Percentiles rank a stretch among this genome's conserved stretches.
phyloP scores from a whole-genome alignment of 2,888 invertebrate species.

The Drosophila borealis region DNA sequence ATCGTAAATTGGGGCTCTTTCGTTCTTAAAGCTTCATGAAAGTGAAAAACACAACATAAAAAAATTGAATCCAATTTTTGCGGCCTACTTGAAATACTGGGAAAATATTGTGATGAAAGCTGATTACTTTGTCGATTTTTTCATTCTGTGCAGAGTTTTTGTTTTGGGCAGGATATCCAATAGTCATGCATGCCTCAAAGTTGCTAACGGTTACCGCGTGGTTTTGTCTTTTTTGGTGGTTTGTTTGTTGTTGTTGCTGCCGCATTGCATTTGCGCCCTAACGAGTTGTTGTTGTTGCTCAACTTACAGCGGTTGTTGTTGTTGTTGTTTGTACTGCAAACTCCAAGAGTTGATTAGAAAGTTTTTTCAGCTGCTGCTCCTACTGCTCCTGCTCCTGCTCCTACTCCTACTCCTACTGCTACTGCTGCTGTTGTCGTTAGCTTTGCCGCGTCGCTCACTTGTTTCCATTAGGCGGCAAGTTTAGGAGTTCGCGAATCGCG shows the following conservation, averaged over 20 bases:
- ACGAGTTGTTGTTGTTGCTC: slow-evolving; percentile 38
- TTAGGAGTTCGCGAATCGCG: slow-evolving; percentile 51
- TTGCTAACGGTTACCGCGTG: neutral
- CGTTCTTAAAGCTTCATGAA: too few relatives aligned
- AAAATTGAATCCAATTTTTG: too few relatives aligned
- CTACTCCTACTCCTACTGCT: neutral
- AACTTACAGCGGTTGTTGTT: slow-evolving; percentile 24
- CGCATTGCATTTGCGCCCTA: slow-evolving; percentile 60
- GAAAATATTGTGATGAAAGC: too few relatives aligned
- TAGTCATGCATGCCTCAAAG: neutral
- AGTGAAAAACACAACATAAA: too few relatives aligned
- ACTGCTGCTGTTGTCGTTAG: slow-evolving; percentile 31
- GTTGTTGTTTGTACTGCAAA: slow-evolving; percentile 42
- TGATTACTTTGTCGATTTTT: too few relatives aligned
- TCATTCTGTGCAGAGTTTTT: too few relatives aligned
- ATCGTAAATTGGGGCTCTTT: too few relatives aligned
- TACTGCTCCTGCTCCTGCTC: slow-evolving; percentile 11
- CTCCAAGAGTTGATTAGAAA: slow-evolving; percentile 75
- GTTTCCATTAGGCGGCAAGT: slow-evolving; percentile 55
- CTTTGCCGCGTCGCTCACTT: slow-evolving; percentile 45
- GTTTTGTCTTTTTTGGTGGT: slow-evolving; percentile 7
- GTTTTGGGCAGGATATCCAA: neutral
- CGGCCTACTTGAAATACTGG: too few relatives aligned
- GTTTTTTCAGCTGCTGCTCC: slow-evolving; percentile 58
- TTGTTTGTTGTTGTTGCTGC: slow-evolving; percentile 32